Evolutionary conservation across 2,888 invertebrate species (phyloP).

Genomic region (Chrysina gloriosa): DNA sequence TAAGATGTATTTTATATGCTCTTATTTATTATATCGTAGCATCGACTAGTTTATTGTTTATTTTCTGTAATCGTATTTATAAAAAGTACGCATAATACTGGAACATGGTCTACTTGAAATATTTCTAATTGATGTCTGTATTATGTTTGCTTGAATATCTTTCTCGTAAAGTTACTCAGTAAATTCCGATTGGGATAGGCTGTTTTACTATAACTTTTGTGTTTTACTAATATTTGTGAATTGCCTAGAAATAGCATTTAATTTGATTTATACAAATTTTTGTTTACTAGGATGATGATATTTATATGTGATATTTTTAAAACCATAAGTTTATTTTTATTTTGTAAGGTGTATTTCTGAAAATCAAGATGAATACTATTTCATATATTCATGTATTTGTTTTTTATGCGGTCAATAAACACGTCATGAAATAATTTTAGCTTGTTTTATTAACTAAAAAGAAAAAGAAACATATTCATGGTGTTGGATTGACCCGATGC

Average conservation of each 20-base stretch:
- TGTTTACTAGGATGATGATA: constrained; percentile 38
- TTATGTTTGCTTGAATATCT: neutral
- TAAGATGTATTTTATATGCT: constrained; percentile 22
- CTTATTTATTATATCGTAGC: constrained; percentile 20
- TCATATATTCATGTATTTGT: constrained; percentile 31
- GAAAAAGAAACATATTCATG: too few species aligned
- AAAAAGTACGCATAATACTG: neutral
- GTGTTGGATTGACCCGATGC: too few species aligned
- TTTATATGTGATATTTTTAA: constrained; percentile 43
- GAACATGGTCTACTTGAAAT: neutral
- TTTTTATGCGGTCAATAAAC: constrained; percentile 25
- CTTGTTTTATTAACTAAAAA: too few species aligned
- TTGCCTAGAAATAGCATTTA: constrained; percentile 34
- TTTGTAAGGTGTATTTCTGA: constrained; percentile 30
- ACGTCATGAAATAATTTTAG: too few species aligned
- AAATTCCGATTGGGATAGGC: neutral
- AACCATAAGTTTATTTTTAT: constrained; percentile 35
- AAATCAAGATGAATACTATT: constrained; percentile 15
- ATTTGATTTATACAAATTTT: constrained; percentile 11
- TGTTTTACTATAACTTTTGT: neutral
- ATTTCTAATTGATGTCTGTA: neutral
- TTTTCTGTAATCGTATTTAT: neutral
- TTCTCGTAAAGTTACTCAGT: neutral
- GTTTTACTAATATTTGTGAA: constrained; percentile 5
- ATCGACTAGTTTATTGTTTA: constrained; percentile 16